These are phyloP conservation scores for Euzophera pinguis DNA, from an alignment of 2,888 invertebrate species.

Conservation along the genomic window DNA sequence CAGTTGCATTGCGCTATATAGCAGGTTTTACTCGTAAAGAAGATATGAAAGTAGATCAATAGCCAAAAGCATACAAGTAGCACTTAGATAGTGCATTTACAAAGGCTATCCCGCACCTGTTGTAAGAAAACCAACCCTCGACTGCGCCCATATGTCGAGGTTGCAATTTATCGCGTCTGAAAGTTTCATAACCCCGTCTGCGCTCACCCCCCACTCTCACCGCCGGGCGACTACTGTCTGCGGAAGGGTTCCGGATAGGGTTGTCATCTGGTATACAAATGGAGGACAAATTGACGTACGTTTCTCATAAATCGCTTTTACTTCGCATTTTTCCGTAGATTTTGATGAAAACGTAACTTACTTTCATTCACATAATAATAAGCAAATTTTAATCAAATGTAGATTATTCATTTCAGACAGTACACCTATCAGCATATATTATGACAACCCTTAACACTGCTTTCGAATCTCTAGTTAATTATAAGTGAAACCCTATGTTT, in stretches of 20 bases:
- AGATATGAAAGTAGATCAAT: neutral
- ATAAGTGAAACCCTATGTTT: conserved; percentile 2
- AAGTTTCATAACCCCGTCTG: conserved; percentile 58
- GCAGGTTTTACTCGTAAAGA: too few species aligned
- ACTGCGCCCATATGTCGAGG: neutral
- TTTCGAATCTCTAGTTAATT: neutral
- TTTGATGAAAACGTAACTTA: too few species aligned
- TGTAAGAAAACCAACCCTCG: neutral
- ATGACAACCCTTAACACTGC: neutral
- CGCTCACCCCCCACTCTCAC: conserved; percentile 33
- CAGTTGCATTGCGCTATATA: too few species aligned
- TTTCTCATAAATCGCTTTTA: neutral
- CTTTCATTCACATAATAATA: too few species aligned
- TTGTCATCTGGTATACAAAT: conserved; percentile 28
- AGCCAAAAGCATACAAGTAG: neutral
- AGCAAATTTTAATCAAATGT: too few species aligned
- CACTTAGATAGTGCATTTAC: neutral
- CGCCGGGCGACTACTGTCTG: conserved; percentile 30
- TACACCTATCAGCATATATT: neutral
- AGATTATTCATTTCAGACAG: too few species aligned
- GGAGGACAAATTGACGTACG: conserved; percentile 17
- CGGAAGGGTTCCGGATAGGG: conserved; percentile 27
- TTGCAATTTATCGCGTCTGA: conserved; percentile 40
- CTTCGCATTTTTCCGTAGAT: too few species aligned
- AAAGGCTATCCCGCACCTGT: neutral